These are phyloP conservation scores for Cephalopachus bancanus DNA, from an alignment of 2,797 vertebrate species.

Conservation along the genomic window DNA sequence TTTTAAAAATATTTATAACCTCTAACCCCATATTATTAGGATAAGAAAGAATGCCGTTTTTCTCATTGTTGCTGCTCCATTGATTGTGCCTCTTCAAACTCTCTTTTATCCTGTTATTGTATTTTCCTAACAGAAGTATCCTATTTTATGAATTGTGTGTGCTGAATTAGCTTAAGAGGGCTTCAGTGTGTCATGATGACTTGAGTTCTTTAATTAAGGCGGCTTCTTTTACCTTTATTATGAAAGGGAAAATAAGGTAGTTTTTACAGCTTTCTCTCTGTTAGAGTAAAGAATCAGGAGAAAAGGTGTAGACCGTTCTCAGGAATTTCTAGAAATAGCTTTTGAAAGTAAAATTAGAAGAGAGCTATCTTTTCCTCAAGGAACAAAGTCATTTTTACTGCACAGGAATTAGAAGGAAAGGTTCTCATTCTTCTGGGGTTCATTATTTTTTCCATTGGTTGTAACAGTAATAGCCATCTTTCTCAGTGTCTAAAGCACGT, in stretches of 20 bases:
- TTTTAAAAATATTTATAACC: slow-evolving; percentile 64
- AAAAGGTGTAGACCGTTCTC: slow-evolving; percentile 74
- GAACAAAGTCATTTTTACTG: slow-evolving; percentile 70
- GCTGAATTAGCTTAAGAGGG: slow-evolving; percentile 73
- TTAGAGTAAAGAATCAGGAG: slow-evolving; percentile 60
- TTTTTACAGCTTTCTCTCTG: slow-evolving; percentile 69
- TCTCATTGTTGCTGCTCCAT: slow-evolving; percentile 71
- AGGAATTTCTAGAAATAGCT: slow-evolving; percentile 81
- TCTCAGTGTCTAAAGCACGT: slow-evolving; percentile 8
- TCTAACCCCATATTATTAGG: slow-evolving; percentile 72
- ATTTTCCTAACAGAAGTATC: slow-evolving; percentile 71
- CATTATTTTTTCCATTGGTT: background rate
- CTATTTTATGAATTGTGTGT: slow-evolving; percentile 74
- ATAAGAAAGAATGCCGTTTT: slow-evolving; percentile 70
- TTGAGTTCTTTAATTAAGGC: slow-evolving; percentile 76
- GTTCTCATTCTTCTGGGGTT: slow-evolving; percentile 58
- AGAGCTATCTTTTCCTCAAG: slow-evolving; percentile 60
- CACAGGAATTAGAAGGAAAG: slow-evolving; percentile 62
- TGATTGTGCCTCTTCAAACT: slow-evolving; percentile 67
- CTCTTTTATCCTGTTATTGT: slow-evolving; percentile 62
- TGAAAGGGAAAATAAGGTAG: slow-evolving; percentile 70
- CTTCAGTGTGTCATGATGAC: slow-evolving; percentile 61
- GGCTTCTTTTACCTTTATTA: slow-evolving; percentile 79
- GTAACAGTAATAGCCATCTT: background rate
- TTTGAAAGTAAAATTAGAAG: slow-evolving; percentile 80